Percentiles rank a stretch among this genome's conserved stretches.
These are phyloP conservation scores for Tetragnatha versicolor DNA, from an alignment of 1,140 invertebrate genomes.

Conservation along the genomic window DNA sequence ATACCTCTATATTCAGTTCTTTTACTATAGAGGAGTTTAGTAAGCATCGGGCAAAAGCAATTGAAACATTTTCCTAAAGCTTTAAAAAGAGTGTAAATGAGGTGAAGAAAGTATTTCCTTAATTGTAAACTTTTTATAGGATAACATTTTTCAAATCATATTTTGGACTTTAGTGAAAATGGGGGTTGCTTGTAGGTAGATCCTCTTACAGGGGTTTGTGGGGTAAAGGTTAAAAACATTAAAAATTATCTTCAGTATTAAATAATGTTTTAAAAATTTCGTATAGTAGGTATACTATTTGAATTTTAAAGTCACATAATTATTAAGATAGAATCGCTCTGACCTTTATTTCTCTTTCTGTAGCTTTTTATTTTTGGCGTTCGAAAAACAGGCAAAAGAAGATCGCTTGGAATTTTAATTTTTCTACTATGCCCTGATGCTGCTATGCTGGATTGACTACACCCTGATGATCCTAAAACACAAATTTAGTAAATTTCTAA, in stretches of 20 bases:
- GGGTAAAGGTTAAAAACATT: too few species aligned
- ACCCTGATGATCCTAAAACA: neutral
- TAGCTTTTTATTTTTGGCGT: neutral
- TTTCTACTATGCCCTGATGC: neutral
- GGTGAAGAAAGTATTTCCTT: neutral
- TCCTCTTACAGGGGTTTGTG: too few species aligned
- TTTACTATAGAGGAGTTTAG: conserved; percentile 17
- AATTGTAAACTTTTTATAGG: too few species aligned
- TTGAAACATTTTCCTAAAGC: neutral
- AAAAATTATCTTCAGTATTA: too few species aligned
- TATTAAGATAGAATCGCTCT: neutral
- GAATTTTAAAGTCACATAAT: too few species aligned
- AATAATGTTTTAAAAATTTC: too few species aligned
- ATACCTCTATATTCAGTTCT: conserved; percentile 21
- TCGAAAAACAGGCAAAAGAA: neutral
- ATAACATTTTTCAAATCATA: too few species aligned
- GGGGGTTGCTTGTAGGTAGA: too few species aligned
- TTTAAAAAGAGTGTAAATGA: neutral
- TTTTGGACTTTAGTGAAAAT: too few species aligned
- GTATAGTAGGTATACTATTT: too few species aligned
- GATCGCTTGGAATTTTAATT: neutral
- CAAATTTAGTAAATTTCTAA: neutral
- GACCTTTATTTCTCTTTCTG: neutral
- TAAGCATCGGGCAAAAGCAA: neutral
- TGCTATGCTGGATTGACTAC: neutral